Evolutionary conservation across 2,797 vertebrate species (phyloP).

Genomic region (Pangasius djambal): DNA sequence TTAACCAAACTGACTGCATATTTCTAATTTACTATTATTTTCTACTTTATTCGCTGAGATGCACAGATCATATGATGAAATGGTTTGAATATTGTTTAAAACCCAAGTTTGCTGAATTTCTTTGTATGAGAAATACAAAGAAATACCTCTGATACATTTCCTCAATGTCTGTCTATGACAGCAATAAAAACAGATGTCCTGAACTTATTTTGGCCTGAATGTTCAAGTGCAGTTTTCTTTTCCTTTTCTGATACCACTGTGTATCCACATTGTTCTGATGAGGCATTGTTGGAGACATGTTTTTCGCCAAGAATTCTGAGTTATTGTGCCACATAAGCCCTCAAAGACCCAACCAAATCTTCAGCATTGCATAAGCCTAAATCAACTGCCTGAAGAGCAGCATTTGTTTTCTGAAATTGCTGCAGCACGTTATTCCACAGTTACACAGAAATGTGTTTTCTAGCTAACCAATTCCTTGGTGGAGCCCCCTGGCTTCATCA

Average conservation of each 20-base stretch:
- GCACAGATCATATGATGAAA: not conserved
- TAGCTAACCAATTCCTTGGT: not conserved
- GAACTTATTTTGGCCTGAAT: not conserved
- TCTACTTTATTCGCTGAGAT: no score
- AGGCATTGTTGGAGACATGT: not conserved
- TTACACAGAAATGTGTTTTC: not conserved
- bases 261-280: not conserved
- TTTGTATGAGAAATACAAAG: not conserved
- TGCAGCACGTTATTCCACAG: not conserved
- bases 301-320: not conserved
- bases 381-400: not conserved
- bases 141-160: not conserved
- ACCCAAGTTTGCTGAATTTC: not conserved
- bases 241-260: not conserved
- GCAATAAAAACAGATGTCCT: constrained; percentile 5
- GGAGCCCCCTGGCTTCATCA: not conserved
- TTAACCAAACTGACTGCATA: not conserved
- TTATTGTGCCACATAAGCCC: constrained; percentile 6
- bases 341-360: constrained; percentile 1
- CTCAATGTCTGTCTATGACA: not conserved
- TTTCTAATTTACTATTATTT: not conserved
- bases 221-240: not conserved
- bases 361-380: not conserved
- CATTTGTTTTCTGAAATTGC: constrained; percentile 3
- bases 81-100: not conserved